Percentiles rank a stretch among this genome's conserved stretches.
Conservation (phyloP, 2,113 vertebrate species). For the Cyanoramphus novaezelandiae region DNA sequence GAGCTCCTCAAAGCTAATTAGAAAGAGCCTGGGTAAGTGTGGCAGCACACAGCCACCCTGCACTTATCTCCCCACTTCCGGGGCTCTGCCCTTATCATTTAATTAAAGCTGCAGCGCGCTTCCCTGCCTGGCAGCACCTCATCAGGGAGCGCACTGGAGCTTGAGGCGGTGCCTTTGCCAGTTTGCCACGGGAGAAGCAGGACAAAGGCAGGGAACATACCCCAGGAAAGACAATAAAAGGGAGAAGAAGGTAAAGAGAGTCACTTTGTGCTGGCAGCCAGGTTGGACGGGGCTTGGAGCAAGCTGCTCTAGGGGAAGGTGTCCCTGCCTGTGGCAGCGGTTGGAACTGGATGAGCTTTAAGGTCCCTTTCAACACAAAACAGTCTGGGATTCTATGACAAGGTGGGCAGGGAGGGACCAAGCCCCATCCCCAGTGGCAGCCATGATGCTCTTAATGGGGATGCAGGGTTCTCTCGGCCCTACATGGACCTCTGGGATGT, state of each 20-base stretch:
- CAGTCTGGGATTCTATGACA: background rate
- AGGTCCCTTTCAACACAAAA: background rate
- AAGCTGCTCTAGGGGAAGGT: background rate
- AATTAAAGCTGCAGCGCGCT: slow-evolving; percentile 65
- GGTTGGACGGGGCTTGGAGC: background rate
- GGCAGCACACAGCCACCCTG: slow-evolving; percentile 12
- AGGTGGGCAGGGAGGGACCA: rapidly evolving
- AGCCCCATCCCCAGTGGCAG: background rate
- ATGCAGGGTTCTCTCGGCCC: background rate
- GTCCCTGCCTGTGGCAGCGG: background rate
- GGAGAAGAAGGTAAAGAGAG: background rate
- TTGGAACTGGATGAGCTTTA: background rate
- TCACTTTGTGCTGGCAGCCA: background rate
- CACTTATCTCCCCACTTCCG: slow-evolving; percentile 65
- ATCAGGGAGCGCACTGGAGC: slow-evolving; percentile 65
- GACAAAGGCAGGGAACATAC: background rate
- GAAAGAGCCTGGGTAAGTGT: slow-evolving; percentile 42
- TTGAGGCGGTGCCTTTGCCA: slow-evolving; percentile 3
- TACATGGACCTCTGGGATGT: rapidly evolving
- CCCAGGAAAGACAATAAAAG: background rate
- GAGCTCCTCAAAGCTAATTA: slow-evolving; percentile 51
- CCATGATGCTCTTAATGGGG: rapidly evolving
- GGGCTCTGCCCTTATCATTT: slow-evolving; percentile 75
- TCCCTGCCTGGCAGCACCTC: slow-evolving; percentile 55
- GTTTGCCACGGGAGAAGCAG: background rate